Evolutionary conservation across 2,888 invertebrate genomes (phyloP), one percentile per base, ranked within the genome.

Genomic region (Patella depressa): DNA sequence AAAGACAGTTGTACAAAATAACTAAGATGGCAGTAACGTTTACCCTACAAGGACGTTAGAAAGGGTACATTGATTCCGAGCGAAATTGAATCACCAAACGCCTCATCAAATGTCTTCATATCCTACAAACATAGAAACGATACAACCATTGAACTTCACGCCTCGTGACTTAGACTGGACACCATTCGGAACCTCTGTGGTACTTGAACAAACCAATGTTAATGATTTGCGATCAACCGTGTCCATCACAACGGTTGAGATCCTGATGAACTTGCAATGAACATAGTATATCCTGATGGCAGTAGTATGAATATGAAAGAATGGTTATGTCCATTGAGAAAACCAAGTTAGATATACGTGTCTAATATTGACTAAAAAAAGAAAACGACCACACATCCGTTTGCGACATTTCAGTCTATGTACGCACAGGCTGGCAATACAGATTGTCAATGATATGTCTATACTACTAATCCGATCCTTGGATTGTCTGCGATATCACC

Each of bases 121-220:
- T 78, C 78, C 12, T 84, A 82, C 73, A 57, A 76, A 19, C 79
- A 79, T 34, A 80, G 84, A 73, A 65, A 78, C 12, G 59, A 80
- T 81, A 4, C 83, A 86, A 45, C 74, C 85, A 7, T 80, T 87
- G 12, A 85, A 85, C 24, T 85, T n/a, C n/a, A n/a, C n/a, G n/a
- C n/a, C n/a, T 0, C 81, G 83, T 72, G 84, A 84, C 19, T 71
- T 85, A 11, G 85, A 87, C 55, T 87, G 87, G 87, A 86, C 85
- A 29, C 86, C 86, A 15, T 87, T 87, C 71, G 87, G 87, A 57
- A 84, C 87, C 0, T 87, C 87, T 14, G 84, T 87, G 4, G 85
- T 86, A 17, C 78, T 87, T 73, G 87, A 86, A 11, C 86, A 86
- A 75, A 82, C 85, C 11, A 81, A 85, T 24, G 80, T 83, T 3